A percentile compares a stretch with the other conserved stretches of the same genome.
Evolutionary conservation across 2,113 vertebrate genomes (phyloP).

Genomic region (Rhea pennata): DNA sequence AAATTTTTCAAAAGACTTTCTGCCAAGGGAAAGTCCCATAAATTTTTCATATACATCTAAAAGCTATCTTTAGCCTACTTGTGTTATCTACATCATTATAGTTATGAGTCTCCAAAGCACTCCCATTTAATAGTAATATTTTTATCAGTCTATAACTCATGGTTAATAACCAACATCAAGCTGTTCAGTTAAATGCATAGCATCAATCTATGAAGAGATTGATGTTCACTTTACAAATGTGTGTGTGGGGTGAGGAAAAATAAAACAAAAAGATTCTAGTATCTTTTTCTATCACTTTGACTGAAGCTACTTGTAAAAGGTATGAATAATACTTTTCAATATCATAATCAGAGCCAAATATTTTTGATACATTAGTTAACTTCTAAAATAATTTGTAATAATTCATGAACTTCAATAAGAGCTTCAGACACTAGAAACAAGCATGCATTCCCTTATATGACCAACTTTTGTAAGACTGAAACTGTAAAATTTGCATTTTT

Average conservation of each 20-base stretch:
- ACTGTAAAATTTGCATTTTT: not conserved
- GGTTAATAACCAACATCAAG: not conserved
- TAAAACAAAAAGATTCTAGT: not conserved
- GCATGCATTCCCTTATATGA: not conserved
- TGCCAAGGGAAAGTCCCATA: not conserved
- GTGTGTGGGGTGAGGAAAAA: not conserved
- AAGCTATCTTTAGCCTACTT: conserved; percentile 2
- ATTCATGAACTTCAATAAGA: not conserved
- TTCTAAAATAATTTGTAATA: not conserved
- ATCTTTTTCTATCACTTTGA: not conserved
- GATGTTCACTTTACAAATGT: not conserved
- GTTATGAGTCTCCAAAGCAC: not conserved
- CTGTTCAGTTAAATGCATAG: not conserved
- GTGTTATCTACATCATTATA: not conserved
- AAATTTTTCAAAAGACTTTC: not conserved
- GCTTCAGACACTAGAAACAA: not conserved
- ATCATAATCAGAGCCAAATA: not conserved
- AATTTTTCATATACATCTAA: not conserved
- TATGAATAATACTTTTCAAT: not conserved
- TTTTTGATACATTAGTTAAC: not conserved
- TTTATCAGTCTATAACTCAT: not conserved
- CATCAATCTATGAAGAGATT: not conserved
- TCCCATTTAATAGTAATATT: not conserved
- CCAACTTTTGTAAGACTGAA: not conserved
- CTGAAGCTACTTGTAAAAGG: not conserved